phyloP scores from a whole-genome alignment of 2,888 invertebrate genomes.

The Philonicus albiceps region DNA sequence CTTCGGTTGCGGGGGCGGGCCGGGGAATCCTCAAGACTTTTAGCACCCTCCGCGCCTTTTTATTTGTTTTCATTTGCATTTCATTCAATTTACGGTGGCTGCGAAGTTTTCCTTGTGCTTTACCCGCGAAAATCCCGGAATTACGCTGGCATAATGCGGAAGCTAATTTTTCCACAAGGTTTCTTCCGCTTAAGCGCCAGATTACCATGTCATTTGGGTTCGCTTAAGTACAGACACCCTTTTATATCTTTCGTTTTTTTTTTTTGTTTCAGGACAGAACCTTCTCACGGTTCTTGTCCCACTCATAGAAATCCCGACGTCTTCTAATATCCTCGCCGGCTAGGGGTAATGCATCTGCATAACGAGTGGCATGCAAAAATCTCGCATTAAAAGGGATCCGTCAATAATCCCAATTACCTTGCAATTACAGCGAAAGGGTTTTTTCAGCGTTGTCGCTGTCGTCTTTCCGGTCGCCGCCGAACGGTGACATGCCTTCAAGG shows the following conservation, averaged over 20 bases:
- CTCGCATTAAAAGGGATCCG: conserved; percentile 13
- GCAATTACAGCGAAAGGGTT: conserved; percentile 30
- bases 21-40: neutral
- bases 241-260: neutral
- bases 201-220: neutral
- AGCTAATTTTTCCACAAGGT: conserved; percentile 13
- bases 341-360: conserved; percentile 10
- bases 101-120: neutral
- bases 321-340: neutral
- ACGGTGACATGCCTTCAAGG: neutral
- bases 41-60: neutral
- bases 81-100: neutral
- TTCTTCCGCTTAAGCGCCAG: neutral
- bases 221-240: neutral
- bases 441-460: neutral
- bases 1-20: neutral
- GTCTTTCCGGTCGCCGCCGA: neutral
- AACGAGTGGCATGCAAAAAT: conserved; percentile 22
- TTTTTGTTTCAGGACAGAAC: neutral
- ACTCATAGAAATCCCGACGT: neutral
- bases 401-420: conserved; percentile 33
- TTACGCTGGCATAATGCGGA: neutral
- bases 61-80: conserved; percentile 1
- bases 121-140: neutral
- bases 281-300: neutral